These are phyloP conservation scores for Canis aureus DNA, from an alignment of 2,113 vertebrate genomes.

Conservation along the genomic window DNA sequence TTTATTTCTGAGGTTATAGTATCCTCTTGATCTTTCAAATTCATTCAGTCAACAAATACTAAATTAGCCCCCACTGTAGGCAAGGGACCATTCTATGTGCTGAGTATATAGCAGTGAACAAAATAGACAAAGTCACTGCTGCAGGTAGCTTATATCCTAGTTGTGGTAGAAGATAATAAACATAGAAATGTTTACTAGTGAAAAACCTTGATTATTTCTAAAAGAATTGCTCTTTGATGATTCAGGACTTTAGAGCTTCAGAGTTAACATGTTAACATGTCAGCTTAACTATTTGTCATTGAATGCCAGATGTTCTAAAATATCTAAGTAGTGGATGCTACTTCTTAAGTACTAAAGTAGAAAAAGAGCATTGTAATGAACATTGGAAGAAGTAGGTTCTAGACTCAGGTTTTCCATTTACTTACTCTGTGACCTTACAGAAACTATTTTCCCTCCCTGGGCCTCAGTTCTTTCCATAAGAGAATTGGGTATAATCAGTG, in stretches of 20 bases:
- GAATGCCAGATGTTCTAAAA: background rate
- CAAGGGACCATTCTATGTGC: background rate
- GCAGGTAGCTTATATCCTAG: background rate
- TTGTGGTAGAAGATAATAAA: background rate
- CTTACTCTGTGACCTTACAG: background rate
- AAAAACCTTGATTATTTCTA: background rate
- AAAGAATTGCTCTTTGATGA: background rate
- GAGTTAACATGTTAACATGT: background rate
- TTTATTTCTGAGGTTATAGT: background rate
- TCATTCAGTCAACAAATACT: background rate
- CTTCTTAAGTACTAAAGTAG: background rate
- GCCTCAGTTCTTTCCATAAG: background rate
- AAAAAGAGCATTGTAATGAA: background rate
- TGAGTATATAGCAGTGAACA: constrained; percentile 8
- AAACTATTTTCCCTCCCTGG: background rate
- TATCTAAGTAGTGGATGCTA: background rate
- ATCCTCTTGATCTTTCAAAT: background rate
- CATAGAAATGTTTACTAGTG: background rate
- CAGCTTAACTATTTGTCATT: background rate
- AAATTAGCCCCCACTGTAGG: background rate
- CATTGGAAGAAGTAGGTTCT: background rate
- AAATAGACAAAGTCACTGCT: background rate
- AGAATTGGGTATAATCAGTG: background rate
- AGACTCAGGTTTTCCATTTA: background rate
- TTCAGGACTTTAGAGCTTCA: background rate